Percentiles rank a stretch among this genome's conserved stretches.
These are phyloP conservation scores for Scolopax mira DNA, from an alignment of 2,113 vertebrate species.

Conservation along the genomic window DNA sequence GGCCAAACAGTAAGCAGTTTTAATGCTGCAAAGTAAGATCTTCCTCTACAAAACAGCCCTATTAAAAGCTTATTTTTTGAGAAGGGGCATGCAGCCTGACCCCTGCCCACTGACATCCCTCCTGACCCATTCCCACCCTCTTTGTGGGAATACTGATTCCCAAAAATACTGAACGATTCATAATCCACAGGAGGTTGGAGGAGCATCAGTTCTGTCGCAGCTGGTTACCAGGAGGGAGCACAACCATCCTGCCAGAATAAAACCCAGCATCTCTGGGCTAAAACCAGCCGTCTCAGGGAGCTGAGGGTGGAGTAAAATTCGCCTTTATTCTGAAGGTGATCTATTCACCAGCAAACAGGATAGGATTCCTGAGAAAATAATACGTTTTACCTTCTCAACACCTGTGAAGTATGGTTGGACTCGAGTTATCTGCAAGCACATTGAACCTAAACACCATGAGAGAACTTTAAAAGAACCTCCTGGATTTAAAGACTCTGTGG, in stretches of 20 bases:
- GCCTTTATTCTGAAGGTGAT: neutral
- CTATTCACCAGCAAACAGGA: neutral
- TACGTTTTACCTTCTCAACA: neutral
- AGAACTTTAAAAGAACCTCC: neutral
- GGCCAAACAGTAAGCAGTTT: constrained; percentile 15
- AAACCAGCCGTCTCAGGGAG: neutral
- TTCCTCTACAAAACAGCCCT: neutral
- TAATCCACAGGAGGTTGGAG: neutral
- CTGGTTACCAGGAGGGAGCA: neutral
- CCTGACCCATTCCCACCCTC: neutral
- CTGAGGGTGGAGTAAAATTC: neutral
- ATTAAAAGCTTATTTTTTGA: neutral
- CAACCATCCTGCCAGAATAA: rapidly evolving
- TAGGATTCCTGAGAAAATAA: neutral
- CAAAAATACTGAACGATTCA: neutral
- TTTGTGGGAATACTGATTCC: no score
- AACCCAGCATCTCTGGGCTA: no score
- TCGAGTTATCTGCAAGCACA: neutral
- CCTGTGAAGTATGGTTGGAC: neutral
- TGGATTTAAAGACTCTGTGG: neutral
- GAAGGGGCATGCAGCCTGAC: neutral
- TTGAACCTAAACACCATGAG: neutral
- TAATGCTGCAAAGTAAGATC: neutral
- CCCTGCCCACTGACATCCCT: neutral
- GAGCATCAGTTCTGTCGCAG: rapidly evolving